Evolutionary conservation across 2,797 vertebrate species (phyloP).

Genomic region (Tapirus indicus): DNA sequence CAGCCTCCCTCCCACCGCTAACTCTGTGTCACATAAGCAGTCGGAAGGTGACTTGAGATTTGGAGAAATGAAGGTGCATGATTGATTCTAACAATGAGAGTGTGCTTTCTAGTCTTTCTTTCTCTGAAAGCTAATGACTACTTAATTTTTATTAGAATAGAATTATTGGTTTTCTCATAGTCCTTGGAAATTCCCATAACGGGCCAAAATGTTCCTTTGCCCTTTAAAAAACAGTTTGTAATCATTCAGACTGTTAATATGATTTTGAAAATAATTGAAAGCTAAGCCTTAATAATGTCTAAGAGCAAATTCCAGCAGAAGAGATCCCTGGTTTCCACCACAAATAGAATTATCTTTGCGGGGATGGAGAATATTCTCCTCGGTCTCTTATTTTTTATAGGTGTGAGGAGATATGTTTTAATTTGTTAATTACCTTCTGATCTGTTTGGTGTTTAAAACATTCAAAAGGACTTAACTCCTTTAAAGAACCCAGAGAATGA

Average conservation of each 20-base stretch:
- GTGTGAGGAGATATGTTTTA: not conserved
- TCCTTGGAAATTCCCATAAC: conserved; percentile 33
- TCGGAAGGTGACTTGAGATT: conserved; percentile 39
- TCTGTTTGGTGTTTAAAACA: not conserved
- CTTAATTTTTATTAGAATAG: conserved; percentile 44
- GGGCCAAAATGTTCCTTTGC: not conserved
- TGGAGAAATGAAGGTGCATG: not conserved
- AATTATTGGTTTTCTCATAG: conserved; percentile 44
- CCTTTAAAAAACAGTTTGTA: conserved; percentile 32
- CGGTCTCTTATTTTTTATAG: not conserved
- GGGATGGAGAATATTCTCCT: not conserved
- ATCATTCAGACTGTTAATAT: conserved; percentile 31
- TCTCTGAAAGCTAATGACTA: not conserved
- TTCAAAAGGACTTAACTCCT: not conserved
- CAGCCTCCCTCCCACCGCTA: not conserved
- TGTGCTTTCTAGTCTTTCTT: not conserved
- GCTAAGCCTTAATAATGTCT: not conserved
- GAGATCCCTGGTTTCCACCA: not conserved
- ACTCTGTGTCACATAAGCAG: not conserved
- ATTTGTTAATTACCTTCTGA: not conserved
- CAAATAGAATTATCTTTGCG: not conserved
- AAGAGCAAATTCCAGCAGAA: not conserved
- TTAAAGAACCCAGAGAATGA: not conserved
- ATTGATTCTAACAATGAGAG: not conserved
- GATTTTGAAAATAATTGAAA: not conserved